Evolutionary conservation across 1,140 invertebrate species (phyloP).

Genomic region (Temnothorax curvispinosus): DNA sequence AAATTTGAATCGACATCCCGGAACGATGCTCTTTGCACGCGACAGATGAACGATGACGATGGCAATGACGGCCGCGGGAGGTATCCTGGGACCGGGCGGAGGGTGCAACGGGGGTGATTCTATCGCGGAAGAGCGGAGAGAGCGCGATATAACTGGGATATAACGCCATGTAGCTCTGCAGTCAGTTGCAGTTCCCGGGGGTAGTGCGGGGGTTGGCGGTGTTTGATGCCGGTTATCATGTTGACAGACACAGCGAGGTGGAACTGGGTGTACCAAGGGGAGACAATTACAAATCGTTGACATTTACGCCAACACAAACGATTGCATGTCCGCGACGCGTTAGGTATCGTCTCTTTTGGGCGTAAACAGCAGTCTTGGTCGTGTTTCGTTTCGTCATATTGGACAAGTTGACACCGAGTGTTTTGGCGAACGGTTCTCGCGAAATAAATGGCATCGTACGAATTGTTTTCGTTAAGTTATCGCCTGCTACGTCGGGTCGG

Average conservation of each 20-base stretch:
- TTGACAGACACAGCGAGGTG: slow-evolving; percentile 84
- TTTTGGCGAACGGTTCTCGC: slow-evolving; percentile 16
- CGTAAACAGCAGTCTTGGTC: slow-evolving; percentile 61
- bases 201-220: slow-evolving; percentile 75
- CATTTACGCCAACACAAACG: slow-evolving; percentile 82
- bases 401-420: slow-evolving; percentile 48
- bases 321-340: slow-evolving; percentile 80
- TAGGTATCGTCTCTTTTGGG: slow-evolving; percentile 70
- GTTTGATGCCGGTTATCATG: slow-evolving; percentile 85
- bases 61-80: slow-evolving; percentile 73
- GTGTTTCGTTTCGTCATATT: slow-evolving; percentile 51
- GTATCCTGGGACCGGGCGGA: slow-evolving; percentile 62
- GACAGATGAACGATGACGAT: slow-evolving; percentile 69
- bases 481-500: slow-evolving; percentile 26
- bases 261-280: slow-evolving; percentile 76
- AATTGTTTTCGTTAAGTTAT: slow-evolving; percentile 34
- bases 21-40: slow-evolving; percentile 65
- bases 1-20: slow-evolving; percentile 44
- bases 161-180: slow-evolving; percentile 80
- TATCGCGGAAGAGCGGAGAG: slow-evolving; percentile 69
- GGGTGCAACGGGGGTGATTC: slow-evolving; percentile 50
- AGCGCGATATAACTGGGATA: slow-evolving; percentile 80
- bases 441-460: slow-evolving; percentile 26
- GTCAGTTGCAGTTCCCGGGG: slow-evolving; percentile 83
- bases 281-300: slow-evolving; percentile 85